Conservation (phyloP, 2,113 vertebrate genomes). For the Boulengeromyrus knoepffleri region DNA sequence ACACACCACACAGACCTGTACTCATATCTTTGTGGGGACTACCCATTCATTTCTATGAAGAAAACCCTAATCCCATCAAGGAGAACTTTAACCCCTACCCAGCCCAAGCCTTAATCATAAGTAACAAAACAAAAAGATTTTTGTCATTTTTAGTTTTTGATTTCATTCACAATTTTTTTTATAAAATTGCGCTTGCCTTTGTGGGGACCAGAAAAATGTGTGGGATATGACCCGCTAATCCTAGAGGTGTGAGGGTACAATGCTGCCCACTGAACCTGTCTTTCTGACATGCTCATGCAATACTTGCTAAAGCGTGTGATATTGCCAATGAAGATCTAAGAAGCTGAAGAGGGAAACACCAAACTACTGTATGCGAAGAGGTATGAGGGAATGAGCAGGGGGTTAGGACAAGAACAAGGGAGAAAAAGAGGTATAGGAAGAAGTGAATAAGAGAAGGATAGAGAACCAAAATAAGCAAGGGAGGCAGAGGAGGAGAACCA, state of each 20-base stretch:
- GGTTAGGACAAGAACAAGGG: not conserved
- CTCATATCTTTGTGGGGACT: not conserved
- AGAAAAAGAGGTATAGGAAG: slow-evolving; percentile 24
- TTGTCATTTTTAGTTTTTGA: not conserved
- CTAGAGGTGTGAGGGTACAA: not conserved
- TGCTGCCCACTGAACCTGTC: not conserved
- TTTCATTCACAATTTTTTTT: not conserved
- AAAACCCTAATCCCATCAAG: too few relatives aligned
- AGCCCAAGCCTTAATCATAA: not conserved
- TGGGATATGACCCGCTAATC: not conserved
- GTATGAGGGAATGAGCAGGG: not conserved
- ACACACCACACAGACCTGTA: not conserved
- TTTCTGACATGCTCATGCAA: not conserved
- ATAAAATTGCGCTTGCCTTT: not conserved
- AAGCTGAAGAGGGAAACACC: not conserved
- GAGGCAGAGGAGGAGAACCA: not conserved
- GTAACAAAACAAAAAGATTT: not conserved
- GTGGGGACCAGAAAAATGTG: not conserved
- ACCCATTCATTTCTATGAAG: too few relatives aligned
- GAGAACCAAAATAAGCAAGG: slow-evolving; percentile 13
- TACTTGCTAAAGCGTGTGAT: not conserved
- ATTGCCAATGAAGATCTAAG: not conserved
- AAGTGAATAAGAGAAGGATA: slow-evolving; percentile 14
- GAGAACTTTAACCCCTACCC: too few relatives aligned
- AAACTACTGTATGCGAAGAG: not conserved